A percentile compares a stretch with the other conserved stretches of the same genome.
Conservation (phyloP, 2,797 vertebrate genomes). For the Enteromius treurensis region DNA sequence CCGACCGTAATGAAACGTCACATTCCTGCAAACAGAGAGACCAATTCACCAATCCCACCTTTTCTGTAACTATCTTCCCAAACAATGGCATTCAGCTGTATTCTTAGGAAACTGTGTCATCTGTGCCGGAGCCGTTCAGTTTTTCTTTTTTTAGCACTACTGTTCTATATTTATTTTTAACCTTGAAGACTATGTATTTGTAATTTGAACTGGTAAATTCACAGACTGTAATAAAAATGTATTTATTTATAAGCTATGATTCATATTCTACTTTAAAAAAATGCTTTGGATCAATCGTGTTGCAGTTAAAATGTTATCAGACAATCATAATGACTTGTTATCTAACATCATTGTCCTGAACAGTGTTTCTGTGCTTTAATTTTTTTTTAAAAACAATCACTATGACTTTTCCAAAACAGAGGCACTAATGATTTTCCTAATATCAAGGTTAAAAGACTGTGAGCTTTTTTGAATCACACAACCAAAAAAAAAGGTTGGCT, state of each 20-base stretch:
- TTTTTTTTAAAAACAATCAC: neutral
- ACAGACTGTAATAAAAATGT: neutral
- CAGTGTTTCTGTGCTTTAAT: neutral
- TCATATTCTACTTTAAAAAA: neutral
- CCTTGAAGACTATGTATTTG: neutral
- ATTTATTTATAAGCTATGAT: neutral
- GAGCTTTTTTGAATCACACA: neutral
- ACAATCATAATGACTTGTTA: neutral
- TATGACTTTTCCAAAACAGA: neutral
- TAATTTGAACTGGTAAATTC: neutral
- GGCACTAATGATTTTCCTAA: neutral
- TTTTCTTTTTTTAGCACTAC: neutral
- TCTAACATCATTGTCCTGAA: neutral
- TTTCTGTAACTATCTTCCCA: neutral
- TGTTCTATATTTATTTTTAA: neutral
- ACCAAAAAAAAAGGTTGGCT: neutral
- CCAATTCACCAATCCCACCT: neutral
- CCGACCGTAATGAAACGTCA: conserved; percentile 86
- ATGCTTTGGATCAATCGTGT: neutral
- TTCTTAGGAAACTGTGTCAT: neutral
- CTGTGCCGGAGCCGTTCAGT: neutral
- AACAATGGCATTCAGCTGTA: neutral
- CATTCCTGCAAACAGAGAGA: conserved; percentile 71
- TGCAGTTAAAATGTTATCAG: neutral
- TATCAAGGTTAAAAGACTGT: neutral